These are phyloP conservation scores for Atractosteus spatula DNA, from an alignment of 2,113 vertebrate genomes.

Conservation along the genomic window DNA sequence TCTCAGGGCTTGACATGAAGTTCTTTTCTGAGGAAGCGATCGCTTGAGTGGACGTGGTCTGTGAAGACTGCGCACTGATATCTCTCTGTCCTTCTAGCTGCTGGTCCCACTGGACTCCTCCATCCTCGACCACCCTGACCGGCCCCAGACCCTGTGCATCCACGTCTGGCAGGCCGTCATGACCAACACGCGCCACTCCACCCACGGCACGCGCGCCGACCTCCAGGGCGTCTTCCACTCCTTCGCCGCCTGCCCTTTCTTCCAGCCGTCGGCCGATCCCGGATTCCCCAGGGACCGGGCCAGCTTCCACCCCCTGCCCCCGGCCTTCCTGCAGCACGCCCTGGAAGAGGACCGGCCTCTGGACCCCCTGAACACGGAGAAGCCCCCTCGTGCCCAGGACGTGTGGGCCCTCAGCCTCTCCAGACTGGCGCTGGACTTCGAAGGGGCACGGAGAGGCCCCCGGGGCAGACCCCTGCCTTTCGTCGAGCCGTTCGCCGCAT, in stretches of 20 bases:
- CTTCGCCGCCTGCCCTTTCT: constrained; percentile 71
- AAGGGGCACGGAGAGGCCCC: constrained; percentile 79
- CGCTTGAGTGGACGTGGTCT: too few relatives aligned
- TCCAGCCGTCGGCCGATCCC: constrained; percentile 57
- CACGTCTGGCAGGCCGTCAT: constrained; percentile 59
- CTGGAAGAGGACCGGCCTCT: constrained; percentile 56
- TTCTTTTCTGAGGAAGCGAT: too few relatives aligned
- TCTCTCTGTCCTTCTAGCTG: constrained; percentile 56
- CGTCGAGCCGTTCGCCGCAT: constrained; percentile 82
- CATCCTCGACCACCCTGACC: constrained; percentile 75
- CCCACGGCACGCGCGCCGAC: constrained; percentile 62
- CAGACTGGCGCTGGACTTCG: constrained; percentile 77
- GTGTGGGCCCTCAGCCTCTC: constrained; percentile 84
- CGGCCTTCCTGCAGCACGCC: constrained; percentile 74
- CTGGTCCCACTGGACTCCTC: constrained; percentile 84
- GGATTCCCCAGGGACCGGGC: constrained; percentile 74
- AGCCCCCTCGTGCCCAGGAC: constrained; percentile 69
- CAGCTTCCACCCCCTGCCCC: constrained; percentile 75
- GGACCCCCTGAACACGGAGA: constrained; percentile 31
- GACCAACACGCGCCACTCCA: constrained; percentile 85
- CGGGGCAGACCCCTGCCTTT: constrained; percentile 78
- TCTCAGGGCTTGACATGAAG: too few relatives aligned
- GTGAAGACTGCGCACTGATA: too few relatives aligned
- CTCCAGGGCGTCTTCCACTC: constrained; percentile 65
- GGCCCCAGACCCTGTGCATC: constrained; percentile 76